Conservation (phyloP, 2,113 vertebrate species). For the Phalacrocorax brasilianus region DNA sequence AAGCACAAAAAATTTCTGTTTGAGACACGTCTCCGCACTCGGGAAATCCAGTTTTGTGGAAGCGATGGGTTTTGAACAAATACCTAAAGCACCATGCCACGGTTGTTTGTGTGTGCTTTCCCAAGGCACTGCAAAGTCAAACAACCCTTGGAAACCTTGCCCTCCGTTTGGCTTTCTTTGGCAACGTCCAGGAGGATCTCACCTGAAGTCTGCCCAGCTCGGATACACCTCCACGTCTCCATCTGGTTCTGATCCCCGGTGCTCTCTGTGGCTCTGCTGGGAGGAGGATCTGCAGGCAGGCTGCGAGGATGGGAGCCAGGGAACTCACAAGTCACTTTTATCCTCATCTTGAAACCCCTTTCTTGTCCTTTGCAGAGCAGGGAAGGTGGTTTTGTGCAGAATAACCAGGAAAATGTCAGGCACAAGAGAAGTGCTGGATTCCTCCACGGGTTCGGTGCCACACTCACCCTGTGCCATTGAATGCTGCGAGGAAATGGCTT, state of each 20-base stretch:
- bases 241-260: rapidly evolving
- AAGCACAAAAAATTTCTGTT: not conserved
- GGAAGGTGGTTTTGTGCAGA: not conserved
- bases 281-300: not conserved
- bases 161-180: not conserved
- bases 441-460: not conserved
- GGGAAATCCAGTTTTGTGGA: not conserved
- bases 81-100: rapidly evolving
- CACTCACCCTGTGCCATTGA: rapidly evolving
- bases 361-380: not conserved
- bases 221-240: not conserved
- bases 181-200: not conserved
- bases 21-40: not conserved
- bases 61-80: not conserved
- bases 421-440: not conserved
- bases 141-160: not conserved
- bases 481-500: not conserved
- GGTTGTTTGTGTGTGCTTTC: not conserved
- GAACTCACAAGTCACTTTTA: not conserved
- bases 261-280: not conserved
- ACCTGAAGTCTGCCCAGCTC: not conserved
- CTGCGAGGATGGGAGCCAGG: not conserved
- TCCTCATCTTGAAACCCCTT: not conserved
- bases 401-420: not conserved
- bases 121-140: not conserved